Percentiles rank a stretch among this genome's conserved stretches.
phyloP scores from a whole-genome alignment of 1,140 invertebrate species.

The Pseudomyrmex pallidus region DNA sequence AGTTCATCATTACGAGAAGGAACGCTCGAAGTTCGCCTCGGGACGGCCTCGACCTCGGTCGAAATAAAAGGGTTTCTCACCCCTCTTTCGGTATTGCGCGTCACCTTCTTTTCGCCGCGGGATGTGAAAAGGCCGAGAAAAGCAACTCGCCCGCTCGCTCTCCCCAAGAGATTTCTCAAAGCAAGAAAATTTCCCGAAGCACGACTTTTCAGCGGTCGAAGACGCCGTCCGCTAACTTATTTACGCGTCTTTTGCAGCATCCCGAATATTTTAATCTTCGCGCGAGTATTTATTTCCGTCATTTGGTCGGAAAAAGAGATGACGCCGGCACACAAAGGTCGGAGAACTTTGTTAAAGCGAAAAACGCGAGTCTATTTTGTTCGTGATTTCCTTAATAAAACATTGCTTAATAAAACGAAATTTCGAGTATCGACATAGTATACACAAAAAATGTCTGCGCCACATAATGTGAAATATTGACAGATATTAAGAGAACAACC shows the following conservation, averaged over 20 bases:
- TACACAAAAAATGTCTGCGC: background rate
- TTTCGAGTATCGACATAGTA: too few relatives aligned
- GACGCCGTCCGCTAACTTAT: slow-evolving; percentile 51
- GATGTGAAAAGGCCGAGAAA: background rate
- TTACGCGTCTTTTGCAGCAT: slow-evolving; percentile 46
- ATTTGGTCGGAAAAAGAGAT: background rate
- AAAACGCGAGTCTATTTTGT: background rate
- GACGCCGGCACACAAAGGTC: background rate
- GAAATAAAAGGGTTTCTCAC: slow-evolving; percentile 55
- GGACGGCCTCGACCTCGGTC: slow-evolving; percentile 14
- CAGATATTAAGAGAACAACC: background rate
- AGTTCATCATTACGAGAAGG: slow-evolving; percentile 72
- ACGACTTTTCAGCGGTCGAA: slow-evolving; percentile 25
- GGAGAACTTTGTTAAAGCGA: background rate
- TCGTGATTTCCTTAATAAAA: background rate
- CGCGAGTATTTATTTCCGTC: background rate
- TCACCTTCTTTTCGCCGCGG: background rate
- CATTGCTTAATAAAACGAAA: background rate
- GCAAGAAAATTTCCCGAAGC: slow-evolving; percentile 25
- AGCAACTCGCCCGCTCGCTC: background rate
- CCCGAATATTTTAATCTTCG: slow-evolving; percentile 54
- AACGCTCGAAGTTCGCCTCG: slow-evolving; percentile 64
- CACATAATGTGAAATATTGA: background rate
- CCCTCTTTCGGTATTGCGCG: slow-evolving; percentile 21
- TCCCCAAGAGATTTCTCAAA: slow-evolving; percentile 27